Conservation (phyloP, 2,888 invertebrate genomes). For the Spodoptera exigua region DNA sequence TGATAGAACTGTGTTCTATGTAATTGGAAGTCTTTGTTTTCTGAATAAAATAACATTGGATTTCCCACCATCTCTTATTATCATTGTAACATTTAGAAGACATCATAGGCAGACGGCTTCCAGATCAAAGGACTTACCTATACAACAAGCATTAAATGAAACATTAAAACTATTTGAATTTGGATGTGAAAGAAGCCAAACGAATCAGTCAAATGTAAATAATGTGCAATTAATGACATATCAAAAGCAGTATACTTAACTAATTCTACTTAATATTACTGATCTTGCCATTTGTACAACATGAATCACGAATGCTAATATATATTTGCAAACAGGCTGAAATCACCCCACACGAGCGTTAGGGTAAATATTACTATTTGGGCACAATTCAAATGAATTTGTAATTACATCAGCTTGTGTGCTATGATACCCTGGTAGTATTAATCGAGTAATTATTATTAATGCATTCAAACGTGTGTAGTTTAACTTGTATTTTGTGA, state of each 20-base stretch:
- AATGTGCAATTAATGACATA: too few relatives aligned
- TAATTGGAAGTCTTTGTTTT: too few relatives aligned
- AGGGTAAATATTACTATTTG: conserved; percentile 32
- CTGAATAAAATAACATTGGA: too few relatives aligned
- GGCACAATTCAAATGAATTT: conserved; percentile 48
- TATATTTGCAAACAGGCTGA: conserved; percentile 10
- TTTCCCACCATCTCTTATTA: too few relatives aligned
- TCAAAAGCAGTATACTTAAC: conserved; percentile 9
- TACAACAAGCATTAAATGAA: too few relatives aligned
- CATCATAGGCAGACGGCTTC: too few relatives aligned
- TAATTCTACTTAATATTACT: conserved; percentile 35
- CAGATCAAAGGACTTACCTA: too few relatives aligned
- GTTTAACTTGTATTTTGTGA: conserved; percentile 33
- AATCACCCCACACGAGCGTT: conserved; percentile 20
- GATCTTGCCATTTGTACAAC: neutral
- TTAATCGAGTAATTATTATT: conserved; percentile 48
- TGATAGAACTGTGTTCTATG: too few relatives aligned
- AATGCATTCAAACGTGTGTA: conserved; percentile 37
- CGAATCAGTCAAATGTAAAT: too few relatives aligned
- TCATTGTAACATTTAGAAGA: too few relatives aligned
- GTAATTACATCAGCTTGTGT: conserved; percentile 39
- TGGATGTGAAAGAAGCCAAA: too few relatives aligned
- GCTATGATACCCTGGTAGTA: conserved; percentile 39
- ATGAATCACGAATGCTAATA: neutral
- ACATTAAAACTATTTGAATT: too few relatives aligned